Evolutionary conservation across 2,113 vertebrate genomes (phyloP).

Genomic region (Scophthalmus maximus): DNA sequence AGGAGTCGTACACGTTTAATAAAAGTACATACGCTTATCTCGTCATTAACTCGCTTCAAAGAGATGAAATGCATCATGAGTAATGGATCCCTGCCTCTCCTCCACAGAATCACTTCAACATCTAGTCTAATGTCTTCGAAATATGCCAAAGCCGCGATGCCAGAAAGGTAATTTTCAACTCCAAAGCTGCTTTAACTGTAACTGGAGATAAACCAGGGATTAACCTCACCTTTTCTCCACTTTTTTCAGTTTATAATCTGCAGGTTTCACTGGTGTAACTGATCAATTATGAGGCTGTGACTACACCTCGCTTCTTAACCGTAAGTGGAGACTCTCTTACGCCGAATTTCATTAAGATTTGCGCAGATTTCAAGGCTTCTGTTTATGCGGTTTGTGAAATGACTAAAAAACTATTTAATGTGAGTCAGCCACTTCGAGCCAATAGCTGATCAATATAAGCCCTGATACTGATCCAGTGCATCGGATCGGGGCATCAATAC

Average conservation of each 20-base stretch:
- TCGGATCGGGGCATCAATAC: slow-evolving; percentile 40
- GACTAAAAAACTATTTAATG: neutral
- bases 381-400: neutral
- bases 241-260: neutral
- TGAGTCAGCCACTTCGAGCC: slow-evolving; percentile 4
- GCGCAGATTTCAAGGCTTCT: neutral
- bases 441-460: slow-evolving; percentile 35
- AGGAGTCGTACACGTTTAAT: slow-evolving; percentile 32
- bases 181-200: neutral
- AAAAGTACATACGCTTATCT: slow-evolving; percentile 60
- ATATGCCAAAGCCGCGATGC: neutral
- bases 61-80: slow-evolving; percentile 24
- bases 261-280: too few species aligned
- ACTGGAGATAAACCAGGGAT: neutral
- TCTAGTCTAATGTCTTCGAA: slow-evolving; percentile 15
- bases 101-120: neutral
- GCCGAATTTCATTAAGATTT: neutral
- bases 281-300: neutral
- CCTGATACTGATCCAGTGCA: slow-evolving; percentile 28
- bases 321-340: neutral
- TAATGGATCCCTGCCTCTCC: neutral
- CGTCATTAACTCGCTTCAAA: slow-evolving; percentile 34
- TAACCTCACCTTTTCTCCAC: neutral
- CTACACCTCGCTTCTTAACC: neutral
- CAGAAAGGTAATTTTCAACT: neutral